These are phyloP conservation scores for Motacilla alba DNA, from an alignment of 2,113 vertebrate genomes.

Conservation along the genomic window DNA sequence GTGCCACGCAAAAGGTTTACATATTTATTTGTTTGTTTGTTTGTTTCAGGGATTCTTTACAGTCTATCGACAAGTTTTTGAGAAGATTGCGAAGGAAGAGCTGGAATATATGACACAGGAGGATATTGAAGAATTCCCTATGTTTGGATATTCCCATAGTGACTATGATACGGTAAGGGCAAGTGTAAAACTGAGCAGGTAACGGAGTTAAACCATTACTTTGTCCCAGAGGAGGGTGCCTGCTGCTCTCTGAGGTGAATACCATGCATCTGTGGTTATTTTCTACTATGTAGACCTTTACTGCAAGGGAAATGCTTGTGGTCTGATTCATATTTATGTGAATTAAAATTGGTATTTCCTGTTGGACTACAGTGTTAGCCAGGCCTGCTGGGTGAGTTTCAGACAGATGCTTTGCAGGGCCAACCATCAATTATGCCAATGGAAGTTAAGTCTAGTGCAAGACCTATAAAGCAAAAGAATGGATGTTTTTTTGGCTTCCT, in stretches of 20 bases:
- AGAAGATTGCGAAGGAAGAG: slow-evolving; percentile 89
- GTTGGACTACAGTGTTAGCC: neutral
- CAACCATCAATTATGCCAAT: neutral
- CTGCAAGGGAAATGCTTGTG: neutral
- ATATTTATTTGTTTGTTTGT: neutral
- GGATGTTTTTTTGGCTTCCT: neutral
- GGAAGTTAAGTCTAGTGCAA: neutral
- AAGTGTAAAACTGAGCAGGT: neutral
- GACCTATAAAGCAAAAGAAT: neutral
- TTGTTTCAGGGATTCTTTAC: slow-evolving; percentile 85
- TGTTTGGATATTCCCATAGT: slow-evolving; percentile 89
- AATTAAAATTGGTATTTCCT: neutral
- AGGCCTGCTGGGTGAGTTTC: neutral
- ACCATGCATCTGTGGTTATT: neutral
- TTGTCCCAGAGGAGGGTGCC: neutral
- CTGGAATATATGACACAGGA: slow-evolving; percentile 81
- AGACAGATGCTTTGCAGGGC: neutral
- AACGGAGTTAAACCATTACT: neutral
- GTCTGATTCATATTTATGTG: neutral
- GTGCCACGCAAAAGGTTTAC: neutral
- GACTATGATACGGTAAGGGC: slow-evolving; percentile 89
- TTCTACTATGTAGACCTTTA: neutral
- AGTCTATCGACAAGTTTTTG: slow-evolving; percentile 89
- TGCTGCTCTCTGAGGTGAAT: neutral
- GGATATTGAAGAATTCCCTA: slow-evolving; percentile 81